Percentiles rank a stretch among this genome's conserved stretches.
Evolutionary conservation across 2,113 vertebrate genomes (phyloP).

Genomic region (Kobus ellipsiprymnus): DNA sequence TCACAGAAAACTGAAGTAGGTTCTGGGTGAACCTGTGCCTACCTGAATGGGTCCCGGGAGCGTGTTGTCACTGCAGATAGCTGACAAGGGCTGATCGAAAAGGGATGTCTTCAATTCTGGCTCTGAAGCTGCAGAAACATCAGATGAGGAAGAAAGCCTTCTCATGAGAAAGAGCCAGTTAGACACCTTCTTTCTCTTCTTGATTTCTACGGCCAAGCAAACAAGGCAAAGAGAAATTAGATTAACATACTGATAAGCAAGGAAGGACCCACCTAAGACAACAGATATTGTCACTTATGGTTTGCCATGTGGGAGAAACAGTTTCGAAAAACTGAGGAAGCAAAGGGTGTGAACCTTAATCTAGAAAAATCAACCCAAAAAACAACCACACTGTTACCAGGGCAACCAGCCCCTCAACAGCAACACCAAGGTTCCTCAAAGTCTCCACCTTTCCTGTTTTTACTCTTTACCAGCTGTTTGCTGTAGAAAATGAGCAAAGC

Average conservation of each 20-base stretch:
- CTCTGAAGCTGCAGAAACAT: constrained; percentile 73
- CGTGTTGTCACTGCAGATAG: constrained; percentile 80
- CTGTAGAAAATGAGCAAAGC: not conserved
- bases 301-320: not conserved
- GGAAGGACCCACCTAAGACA: not conserved
- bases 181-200: constrained; percentile 85
- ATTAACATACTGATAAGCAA: not conserved
- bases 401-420: constrained; percentile 64
- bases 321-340: constrained; percentile 1
- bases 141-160: constrained; percentile 75
- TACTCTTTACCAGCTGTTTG: not conserved
- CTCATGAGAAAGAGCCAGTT: constrained; percentile 81
- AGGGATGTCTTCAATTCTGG: constrained; percentile 77
- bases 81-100: constrained; percentile 88
- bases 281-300: not conserved
- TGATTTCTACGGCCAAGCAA: constrained; percentile 79
- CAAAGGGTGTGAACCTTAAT: constrained; percentile 9
- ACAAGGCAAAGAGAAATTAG: not conserved
- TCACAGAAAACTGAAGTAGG: not conserved
- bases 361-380: constrained; percentile 44
- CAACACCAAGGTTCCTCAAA: constrained; percentile 49
- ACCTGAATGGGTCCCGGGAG: constrained; percentile 91
- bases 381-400: constrained; percentile 63
- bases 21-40: not conserved
- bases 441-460: constrained; percentile 82